phyloP scores from a whole-genome alignment of 2,797 vertebrate genomes.

The Margarornis squamiger region DNA sequence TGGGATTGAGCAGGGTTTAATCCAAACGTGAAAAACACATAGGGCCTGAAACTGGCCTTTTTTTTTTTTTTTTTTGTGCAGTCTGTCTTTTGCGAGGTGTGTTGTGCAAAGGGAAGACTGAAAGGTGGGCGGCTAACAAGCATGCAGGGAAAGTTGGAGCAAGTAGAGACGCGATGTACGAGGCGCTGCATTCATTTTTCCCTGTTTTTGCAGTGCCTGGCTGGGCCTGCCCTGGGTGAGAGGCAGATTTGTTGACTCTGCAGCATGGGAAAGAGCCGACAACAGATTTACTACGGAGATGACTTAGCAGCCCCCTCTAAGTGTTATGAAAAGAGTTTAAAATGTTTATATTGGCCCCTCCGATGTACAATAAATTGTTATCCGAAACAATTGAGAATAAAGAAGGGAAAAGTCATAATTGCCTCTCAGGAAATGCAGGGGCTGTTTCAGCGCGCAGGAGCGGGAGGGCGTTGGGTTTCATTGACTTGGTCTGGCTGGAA shows the following conservation, averaged over 20 bases:
- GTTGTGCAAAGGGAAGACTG: background rate
- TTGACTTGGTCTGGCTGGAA: constrained; percentile 78
- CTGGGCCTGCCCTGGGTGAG: constrained; percentile 23
- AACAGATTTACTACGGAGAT: constrained; percentile 65
- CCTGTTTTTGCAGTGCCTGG: constrained; percentile 50
- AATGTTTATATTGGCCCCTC: constrained; percentile 67
- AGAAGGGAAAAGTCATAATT: constrained; percentile 71
- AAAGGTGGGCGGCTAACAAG: background rate
- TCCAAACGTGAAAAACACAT: background rate
- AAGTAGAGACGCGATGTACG: background rate
- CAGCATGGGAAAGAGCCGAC: constrained; percentile 68
- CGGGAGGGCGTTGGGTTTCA: constrained; percentile 80
- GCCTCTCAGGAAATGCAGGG: constrained; percentile 73
- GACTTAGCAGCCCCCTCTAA: constrained; percentile 61
- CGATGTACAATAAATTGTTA: constrained; percentile 71
- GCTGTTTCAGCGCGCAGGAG: constrained; percentile 64
- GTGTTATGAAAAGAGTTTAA: constrained; percentile 64
- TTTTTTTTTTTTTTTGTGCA: background rate
- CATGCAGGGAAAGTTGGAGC: background rate
- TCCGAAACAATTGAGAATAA: constrained; percentile 73
- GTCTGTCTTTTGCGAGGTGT: background rate
- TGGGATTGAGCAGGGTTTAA: background rate
- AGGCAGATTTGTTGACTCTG: constrained; percentile 63
- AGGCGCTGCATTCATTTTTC: constrained; percentile 10
- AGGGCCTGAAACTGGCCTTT: background rate